phyloP scores from a whole-genome alignment of 2,113 vertebrate genomes.

The Elaphurus davidianus region DNA sequence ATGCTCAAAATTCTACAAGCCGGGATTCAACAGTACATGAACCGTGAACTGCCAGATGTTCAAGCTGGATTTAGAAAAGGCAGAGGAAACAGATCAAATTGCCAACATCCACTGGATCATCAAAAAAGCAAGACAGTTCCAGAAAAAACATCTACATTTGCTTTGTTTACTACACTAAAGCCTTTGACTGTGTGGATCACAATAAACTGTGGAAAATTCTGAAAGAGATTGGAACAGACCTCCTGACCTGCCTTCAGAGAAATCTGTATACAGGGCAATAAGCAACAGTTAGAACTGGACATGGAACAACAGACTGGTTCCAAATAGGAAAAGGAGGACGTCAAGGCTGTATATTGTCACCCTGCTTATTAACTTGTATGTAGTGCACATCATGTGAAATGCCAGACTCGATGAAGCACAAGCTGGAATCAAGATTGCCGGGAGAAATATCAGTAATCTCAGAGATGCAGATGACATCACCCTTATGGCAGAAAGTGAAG shows the following conservation, averaged over 20 bases:
- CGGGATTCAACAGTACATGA: neutral
- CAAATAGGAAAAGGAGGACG: accelerated
- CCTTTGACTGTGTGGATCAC: neutral
- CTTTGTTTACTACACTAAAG: neutral
- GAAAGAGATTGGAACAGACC: neutral
- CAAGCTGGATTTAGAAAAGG: neutral
- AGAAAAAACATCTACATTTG: neutral
- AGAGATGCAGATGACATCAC: neutral
- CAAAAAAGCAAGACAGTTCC: neutral
- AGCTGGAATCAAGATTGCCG: neutral
- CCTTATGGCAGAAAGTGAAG: neutral
- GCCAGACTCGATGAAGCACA: neutral
- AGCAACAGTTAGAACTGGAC: neutral
- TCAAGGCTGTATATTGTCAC: neutral
- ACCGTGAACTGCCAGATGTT: neutral
- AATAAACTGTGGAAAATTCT: neutral
- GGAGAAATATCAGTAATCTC: neutral
- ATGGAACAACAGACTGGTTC: neutral
- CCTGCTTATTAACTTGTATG: neutral
- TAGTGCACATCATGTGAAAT: neutral
- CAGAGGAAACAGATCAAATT: neutral
- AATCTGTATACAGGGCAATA: neutral
- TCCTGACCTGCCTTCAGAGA: neutral
- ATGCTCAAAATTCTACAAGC: neutral
- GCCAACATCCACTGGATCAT: neutral